Evolutionary conservation across 37 sponge, comb jelly and placozoan species (phyloP).

Genomic region (Halisarca cf. caerulea): DNA sequence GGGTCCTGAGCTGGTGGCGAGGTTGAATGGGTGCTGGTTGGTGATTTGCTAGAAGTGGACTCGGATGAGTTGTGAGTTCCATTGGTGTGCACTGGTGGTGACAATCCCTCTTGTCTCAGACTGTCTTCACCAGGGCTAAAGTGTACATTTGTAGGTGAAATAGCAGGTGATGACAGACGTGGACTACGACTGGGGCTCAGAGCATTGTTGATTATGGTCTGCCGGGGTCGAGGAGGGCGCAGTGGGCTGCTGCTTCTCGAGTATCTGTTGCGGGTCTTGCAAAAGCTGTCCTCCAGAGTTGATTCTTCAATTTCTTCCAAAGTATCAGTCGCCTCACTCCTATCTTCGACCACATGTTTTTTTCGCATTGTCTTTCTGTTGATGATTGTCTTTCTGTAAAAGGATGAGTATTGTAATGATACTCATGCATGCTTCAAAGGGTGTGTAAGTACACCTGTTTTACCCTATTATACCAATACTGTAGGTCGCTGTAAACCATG

Average conservation of each 20-base stretch:
- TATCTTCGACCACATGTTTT: neutral
- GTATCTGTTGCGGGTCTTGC: too few relatives aligned
- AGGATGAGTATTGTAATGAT: too few relatives aligned
- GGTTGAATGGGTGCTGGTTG: neutral
- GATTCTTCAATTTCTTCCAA: neutral
- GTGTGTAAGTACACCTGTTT: too few relatives aligned
- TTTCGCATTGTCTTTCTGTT: neutral
- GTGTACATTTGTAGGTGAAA: neutral
- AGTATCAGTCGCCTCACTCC: neutral
- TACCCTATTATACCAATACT: too few relatives aligned
- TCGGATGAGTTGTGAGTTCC: neutral
- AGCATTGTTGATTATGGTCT: neutral
- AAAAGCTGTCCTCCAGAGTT: neutral
- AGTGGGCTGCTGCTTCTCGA: constrained; percentile 16
- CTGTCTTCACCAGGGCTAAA: neutral
- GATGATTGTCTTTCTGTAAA: constrained; percentile 12
- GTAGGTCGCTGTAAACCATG: too few relatives aligned
- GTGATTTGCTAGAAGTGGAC: neutral
- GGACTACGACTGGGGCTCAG: neutral
- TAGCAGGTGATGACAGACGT: neutral
- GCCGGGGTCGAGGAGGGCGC: constrained; percentile 2
- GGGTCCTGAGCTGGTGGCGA: neutral
- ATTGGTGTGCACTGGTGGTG: neutral
- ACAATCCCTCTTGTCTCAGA: neutral
- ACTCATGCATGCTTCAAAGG: too few relatives aligned